A percentile compares a stretch with the other conserved stretches of the same genome.
phyloP scores from a whole-genome alignment of 1,140 invertebrate species.

The Chironomus striatipennis region DNA sequence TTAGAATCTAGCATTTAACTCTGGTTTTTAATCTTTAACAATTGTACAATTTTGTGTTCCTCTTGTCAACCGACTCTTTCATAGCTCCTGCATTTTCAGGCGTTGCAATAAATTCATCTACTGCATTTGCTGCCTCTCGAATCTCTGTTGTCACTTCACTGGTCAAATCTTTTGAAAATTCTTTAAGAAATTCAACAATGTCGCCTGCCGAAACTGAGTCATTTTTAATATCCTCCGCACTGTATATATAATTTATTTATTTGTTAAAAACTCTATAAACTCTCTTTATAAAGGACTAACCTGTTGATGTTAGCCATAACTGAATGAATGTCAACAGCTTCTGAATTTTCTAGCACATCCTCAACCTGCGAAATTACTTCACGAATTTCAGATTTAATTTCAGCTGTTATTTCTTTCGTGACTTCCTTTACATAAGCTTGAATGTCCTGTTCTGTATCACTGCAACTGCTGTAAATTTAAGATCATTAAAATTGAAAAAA shows the following conservation, averaged over 20 bases:
- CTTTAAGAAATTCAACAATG: conserved; percentile 64
- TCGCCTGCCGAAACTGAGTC: conserved; percentile 62
- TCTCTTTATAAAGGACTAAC: too few species aligned
- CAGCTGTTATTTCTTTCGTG: conserved; percentile 65
- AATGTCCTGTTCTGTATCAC: conserved; percentile 47
- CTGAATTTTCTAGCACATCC: conserved; percentile 60
- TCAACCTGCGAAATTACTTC: conserved; percentile 70
- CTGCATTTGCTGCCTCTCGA: conserved; percentile 57
- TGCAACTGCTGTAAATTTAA: neutral
- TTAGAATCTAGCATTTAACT: conserved; percentile 41
- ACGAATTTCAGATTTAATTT: conserved; percentile 71
- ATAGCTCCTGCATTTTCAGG: conserved; percentile 40
- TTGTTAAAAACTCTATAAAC: too few species aligned
- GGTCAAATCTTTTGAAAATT: conserved; percentile 66
- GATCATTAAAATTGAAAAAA: neutral
- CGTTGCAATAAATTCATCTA: conserved; percentile 56
- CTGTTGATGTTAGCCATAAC: neutral
- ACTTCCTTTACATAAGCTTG: conserved; percentile 65
- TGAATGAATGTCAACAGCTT: conserved; percentile 34
- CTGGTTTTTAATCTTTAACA: conserved; percentile 40
- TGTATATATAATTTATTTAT: conserved; percentile 2
- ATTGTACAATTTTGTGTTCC: conserved; percentile 36
- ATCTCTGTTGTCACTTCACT: conserved; percentile 70
- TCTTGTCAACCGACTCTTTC: conserved; percentile 25
- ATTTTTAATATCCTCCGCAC: conserved; percentile 37